Conservation (phyloP, 2,888 invertebrate species). For the Apamea epomidion region DNA sequence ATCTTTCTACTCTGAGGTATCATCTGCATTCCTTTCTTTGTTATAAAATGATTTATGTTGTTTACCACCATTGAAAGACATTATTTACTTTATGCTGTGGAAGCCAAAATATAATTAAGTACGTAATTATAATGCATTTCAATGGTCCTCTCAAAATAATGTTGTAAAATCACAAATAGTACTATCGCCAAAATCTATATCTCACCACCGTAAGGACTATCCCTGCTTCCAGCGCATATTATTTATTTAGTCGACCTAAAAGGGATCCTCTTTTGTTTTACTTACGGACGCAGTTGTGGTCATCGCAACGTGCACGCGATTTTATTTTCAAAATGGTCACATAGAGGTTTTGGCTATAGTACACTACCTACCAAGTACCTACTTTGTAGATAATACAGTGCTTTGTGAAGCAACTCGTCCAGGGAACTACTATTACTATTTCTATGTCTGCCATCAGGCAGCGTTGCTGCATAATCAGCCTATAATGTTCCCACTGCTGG, state of each 20-base stretch:
- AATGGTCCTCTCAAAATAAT: background rate
- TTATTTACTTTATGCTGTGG: constrained; percentile 11
- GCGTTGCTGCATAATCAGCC: background rate
- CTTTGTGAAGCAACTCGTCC: background rate
- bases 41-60: constrained; percentile 58
- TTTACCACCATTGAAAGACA: constrained; percentile 20
- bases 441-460: background rate
- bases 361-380: too few species aligned
- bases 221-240: too few species aligned
- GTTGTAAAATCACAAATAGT: background rate
- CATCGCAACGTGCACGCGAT: too few species aligned
- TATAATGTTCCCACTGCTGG: too few species aligned
- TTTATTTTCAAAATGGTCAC: too few species aligned
- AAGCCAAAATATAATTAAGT: background rate
- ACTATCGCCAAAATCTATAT: background rate
- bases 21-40: constrained; percentile 41
- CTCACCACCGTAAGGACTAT: too few species aligned
- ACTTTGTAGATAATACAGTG: background rate
- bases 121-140: background rate
- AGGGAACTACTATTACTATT: background rate
- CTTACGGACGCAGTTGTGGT: too few species aligned
- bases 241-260: too few species aligned
- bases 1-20: constrained; percentile 14
- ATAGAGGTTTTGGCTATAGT: too few species aligned
- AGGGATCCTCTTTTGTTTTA: too few species aligned